Evolutionary conservation across 2,797 vertebrate genomes (phyloP).

Genomic region (Pseudochromis fuscus): DNA sequence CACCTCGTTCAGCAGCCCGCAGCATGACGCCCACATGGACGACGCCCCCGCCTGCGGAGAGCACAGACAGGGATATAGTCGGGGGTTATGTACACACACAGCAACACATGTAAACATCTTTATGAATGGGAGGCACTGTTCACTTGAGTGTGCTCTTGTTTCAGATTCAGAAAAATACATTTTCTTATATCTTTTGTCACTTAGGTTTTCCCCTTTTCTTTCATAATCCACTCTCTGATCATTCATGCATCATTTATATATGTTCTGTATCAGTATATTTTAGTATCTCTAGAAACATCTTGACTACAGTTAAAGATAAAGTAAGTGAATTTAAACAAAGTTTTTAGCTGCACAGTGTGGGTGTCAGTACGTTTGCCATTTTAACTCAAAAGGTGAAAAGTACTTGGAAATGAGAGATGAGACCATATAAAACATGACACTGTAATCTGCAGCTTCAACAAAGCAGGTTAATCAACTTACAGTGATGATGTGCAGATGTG

Average conservation of each 20-base stretch:
- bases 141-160: too few species aligned
- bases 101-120: too few species aligned
- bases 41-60: constrained; percentile 91
- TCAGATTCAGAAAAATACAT: too few species aligned
- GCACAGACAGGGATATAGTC: constrained; percentile 15
- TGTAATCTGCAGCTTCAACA: not conserved
- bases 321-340: not conserved
- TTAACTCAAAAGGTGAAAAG: not conserved
- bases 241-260: too few species aligned
- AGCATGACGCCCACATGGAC: constrained; percentile 99
- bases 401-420: too few species aligned
- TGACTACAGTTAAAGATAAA: not conserved
- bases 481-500: not conserved
- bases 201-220: too few species aligned
- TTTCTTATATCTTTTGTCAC: too few species aligned
- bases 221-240: too few species aligned
- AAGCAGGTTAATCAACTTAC: not conserved
- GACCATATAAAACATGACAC: not conserved
- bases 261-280: not conserved
- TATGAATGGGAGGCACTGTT: too few species aligned
- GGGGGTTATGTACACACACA: not conserved
- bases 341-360: not conserved
- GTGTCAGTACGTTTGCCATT: not conserved
- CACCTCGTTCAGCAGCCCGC: constrained; percentile 97
- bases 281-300: not conserved